Evolutionary conservation across 2,797 vertebrate genomes (phyloP), one percentile per base, ranked within the genome.

Genomic region (Erethizon dorsatum): DNA sequence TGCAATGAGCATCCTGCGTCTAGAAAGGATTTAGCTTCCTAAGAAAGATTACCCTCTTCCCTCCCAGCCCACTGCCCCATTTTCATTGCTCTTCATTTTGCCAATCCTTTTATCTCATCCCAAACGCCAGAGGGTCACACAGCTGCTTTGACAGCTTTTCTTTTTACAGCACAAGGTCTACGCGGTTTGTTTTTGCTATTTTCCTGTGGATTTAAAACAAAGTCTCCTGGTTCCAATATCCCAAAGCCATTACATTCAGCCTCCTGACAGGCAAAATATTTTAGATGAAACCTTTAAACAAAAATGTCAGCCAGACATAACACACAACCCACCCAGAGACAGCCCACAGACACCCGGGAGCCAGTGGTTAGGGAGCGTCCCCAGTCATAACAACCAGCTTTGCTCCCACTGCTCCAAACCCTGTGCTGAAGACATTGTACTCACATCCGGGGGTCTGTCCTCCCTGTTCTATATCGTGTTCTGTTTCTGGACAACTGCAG

Each of bases 381-480:
- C 17, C 54, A 56, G 6, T 56, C 54, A 93, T 47, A 65, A 88
- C 13, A 90, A 97, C 94, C 94, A 33, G 37, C 85, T 94, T 1
- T 0, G 73, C 82, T 47, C 28, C 71, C 22, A 1, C 0, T 63
- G 31, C 90, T 89, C 0, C 79, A 83, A 90, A 54, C 54, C 88
- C 96, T 93, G 65, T 14, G 33, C 47, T 41, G 86, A 82, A 94
- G 71, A 97, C 94, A 96, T 8, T 0, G 1, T 96, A 96, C 93
- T 98, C 95, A 96, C 97, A 96, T 93, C 54, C 14, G 0, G 56
- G 78, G 59, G 88, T 87, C 77, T 41, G 78, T 73, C 95, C 50
- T 90, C 73, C 52, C 91, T 56, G 41, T 45, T 97, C 26, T 56
- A 88, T 89, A 85, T 79, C 0, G 0, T 69, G 84, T 75, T 93